Evolutionary conservation across 2,113 vertebrate species (phyloP).

Genomic region (Engystomops pustulosus): DNA sequence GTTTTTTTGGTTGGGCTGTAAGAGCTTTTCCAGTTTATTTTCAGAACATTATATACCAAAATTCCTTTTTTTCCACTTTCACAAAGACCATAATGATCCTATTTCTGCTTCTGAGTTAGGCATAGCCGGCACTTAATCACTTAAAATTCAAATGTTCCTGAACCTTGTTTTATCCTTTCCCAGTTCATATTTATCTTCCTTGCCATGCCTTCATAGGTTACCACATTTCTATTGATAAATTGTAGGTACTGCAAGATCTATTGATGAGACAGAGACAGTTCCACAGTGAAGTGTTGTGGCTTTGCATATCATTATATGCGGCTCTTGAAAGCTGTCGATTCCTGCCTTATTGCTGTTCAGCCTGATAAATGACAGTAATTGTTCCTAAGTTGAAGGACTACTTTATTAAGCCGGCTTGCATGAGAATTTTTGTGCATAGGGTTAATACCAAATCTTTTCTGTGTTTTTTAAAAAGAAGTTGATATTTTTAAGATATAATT

Average conservation of each 20-base stretch:
- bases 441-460: constrained; percentile 75
- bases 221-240: constrained; percentile 83
- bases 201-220: constrained; percentile 74
- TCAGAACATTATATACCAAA: background rate
- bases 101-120: constrained; percentile 77
- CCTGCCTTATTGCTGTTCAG: constrained; percentile 84
- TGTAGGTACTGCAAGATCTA: constrained; percentile 80
- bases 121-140: constrained; percentile 75
- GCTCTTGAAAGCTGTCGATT: constrained; percentile 87
- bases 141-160: constrained; percentile 78
- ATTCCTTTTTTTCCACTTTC: constrained; percentile 1
- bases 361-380: constrained; percentile 89
- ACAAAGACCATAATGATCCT: constrained; percentile 71
- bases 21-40: background rate
- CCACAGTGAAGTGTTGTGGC: constrained; percentile 76
- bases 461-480: constrained; percentile 74
- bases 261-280: constrained; percentile 79
- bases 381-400: constrained; percentile 85
- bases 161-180: constrained; percentile 71
- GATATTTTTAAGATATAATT: constrained; percentile 3
- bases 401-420: constrained; percentile 83
- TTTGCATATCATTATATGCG: constrained; percentile 85
- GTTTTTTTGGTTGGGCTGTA: background rate
- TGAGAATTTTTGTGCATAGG: constrained; percentile 77
- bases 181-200: constrained; percentile 80